Evolutionary conservation across 2,797 vertebrate species (phyloP).

Genomic region (Serranus cabrilla): DNA sequence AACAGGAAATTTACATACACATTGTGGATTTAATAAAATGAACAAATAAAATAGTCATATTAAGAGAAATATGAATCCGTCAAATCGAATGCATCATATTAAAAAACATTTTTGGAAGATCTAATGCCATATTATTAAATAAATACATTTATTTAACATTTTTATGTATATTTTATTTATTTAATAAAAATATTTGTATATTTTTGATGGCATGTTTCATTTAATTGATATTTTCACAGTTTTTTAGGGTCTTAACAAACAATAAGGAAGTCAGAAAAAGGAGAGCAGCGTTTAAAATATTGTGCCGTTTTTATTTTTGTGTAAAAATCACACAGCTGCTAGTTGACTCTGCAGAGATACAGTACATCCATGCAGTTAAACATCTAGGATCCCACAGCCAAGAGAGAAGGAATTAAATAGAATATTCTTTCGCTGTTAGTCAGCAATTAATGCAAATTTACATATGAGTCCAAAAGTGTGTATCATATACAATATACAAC

Average conservation of each 20-base stretch:
- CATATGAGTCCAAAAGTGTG: conserved; percentile 94
- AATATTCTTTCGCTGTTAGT: conserved; percentile 93
- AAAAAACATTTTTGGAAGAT: too few relatives aligned
- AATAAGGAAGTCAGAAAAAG: conserved; percentile 38
- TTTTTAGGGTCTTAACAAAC: not conserved
- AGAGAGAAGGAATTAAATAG: conserved; percentile 96
- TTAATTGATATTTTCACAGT: not conserved
- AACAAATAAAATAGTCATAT: too few relatives aligned
- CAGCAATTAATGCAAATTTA: conserved; percentile 98
- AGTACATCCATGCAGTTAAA: conserved; percentile 97
- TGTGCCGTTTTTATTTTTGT: conserved; percentile 96
- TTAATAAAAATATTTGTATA: too few relatives aligned
- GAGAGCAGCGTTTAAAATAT: conserved; percentile 90
- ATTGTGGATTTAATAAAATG: too few relatives aligned
- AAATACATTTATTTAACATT: too few relatives aligned
- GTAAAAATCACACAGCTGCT: conserved; percentile 98
- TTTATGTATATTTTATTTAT: too few relatives aligned
- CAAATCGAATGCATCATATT: too few relatives aligned
- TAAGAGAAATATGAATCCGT: too few relatives aligned
- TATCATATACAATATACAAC: conserved; percentile 95
- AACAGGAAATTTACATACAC: too few relatives aligned
- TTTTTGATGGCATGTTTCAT: too few relatives aligned
- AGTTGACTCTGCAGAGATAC: conserved; percentile 96
- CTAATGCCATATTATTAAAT: too few relatives aligned
- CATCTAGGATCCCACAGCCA: conserved; percentile 95